These are phyloP conservation scores for Triplophysa yarkandensis DNA, from an alignment of 2,797 vertebrate genomes.

Conservation along the genomic window DNA sequence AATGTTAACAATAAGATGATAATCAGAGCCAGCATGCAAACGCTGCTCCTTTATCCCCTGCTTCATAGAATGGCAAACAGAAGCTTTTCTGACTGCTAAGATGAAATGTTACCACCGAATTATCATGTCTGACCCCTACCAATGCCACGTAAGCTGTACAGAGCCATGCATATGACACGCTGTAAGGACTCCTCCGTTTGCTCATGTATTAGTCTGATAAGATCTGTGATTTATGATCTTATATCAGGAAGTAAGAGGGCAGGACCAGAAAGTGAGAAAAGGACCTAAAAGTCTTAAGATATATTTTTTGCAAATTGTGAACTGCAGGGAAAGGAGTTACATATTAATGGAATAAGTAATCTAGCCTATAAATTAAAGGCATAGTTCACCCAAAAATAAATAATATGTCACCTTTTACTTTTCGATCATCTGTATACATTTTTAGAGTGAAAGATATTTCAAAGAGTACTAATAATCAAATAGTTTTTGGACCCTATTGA, in stretches of 20 bases:
- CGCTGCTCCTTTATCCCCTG: constrained; percentile 87
- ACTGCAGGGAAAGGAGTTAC: no score
- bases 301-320: neutral
- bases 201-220: constrained; percentile 71
- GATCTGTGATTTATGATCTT: no score
- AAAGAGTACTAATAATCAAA: no score
- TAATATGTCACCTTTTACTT: no score
- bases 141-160: constrained; percentile 69
- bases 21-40: constrained; percentile 88
- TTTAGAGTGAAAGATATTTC: no score
- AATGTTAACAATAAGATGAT: constrained; percentile 91
- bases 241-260: constrained; percentile 55
- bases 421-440: no score
- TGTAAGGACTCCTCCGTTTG: constrained; percentile 73
- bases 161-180: constrained; percentile 56
- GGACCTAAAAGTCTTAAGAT: neutral
- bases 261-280: neutral
- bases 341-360: no score
- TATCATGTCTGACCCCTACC: constrained; percentile 71
- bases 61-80: constrained; percentile 94
- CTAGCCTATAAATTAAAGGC: no score
- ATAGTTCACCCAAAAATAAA: no score
- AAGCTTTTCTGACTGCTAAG: constrained; percentile 73
- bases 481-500: no score
- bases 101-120: constrained; percentile 76